phyloP scores from a whole-genome alignment of 2,113 vertebrate genomes.

The Oriolus oriolus region DNA sequence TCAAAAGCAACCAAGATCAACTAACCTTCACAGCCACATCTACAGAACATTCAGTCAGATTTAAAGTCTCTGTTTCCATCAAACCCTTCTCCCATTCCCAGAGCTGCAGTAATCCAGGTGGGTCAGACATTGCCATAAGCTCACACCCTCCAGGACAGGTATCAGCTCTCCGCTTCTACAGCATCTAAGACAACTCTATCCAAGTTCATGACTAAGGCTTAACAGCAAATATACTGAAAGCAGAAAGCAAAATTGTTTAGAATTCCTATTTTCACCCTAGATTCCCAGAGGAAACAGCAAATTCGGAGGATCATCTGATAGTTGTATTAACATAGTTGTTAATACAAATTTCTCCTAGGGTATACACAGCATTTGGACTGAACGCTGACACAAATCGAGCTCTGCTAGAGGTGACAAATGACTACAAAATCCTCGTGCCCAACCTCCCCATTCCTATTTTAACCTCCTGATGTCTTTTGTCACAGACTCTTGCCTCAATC shows the following conservation, averaged over 20 bases:
- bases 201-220: not conserved
- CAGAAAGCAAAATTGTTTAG: not conserved
- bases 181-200: not conserved
- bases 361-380: not conserved
- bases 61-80: not conserved
- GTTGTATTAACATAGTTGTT: not conserved
- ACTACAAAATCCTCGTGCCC: not conserved
- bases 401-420: not conserved
- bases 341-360: not conserved
- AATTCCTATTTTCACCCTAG: not conserved
- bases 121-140: not conserved
- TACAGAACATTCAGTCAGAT: not conserved
- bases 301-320: not conserved
- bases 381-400: not conserved
- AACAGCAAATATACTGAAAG: not conserved
- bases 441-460: not conserved
- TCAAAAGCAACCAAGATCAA: not conserved
- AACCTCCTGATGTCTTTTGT: not conserved
- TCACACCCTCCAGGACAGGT: not conserved
- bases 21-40: not conserved
- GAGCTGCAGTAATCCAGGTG: not conserved
- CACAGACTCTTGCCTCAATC: not conserved
- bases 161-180: not conserved
- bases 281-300: not conserved
- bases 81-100: not conserved